phyloP scores from a whole-genome alignment of 2,888 invertebrate species.

The Incurvaria masculella region DNA sequence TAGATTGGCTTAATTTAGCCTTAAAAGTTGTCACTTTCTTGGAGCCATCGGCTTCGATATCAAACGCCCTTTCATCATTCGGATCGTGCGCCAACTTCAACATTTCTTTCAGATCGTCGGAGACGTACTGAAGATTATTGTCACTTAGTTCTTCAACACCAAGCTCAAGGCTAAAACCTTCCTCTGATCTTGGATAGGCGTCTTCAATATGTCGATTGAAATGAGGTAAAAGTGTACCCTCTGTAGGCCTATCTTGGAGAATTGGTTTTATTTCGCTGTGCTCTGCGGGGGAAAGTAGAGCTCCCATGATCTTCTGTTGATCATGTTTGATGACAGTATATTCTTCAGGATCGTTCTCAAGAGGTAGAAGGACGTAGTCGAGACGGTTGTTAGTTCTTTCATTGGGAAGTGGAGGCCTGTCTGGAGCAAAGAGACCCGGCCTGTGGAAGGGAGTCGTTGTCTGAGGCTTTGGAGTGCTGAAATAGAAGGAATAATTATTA shows the following conservation, averaged over 20 bases:
- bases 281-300: constrained; percentile 30
- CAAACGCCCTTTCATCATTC: constrained; percentile 34
- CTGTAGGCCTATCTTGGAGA: constrained; percentile 32
- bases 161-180: constrained; percentile 11
- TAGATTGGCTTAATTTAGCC: constrained; percentile 55
- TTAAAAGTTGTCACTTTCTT: constrained; percentile 37
- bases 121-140: constrained; percentile 43
- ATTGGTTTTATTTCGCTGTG: constrained; percentile 36
- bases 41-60: constrained; percentile 36
- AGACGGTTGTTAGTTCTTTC: constrained; percentile 25
- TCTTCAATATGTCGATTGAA: constrained; percentile 21
- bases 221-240: constrained; percentile 28
- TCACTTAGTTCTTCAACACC: constrained; percentile 33
- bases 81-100: constrained; percentile 39
- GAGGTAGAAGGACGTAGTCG: constrained; percentile 33
- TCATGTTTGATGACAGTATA: constrained; percentile 41
- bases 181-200: background rate
- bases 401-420: constrained; percentile 38
- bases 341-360: constrained; percentile 29
- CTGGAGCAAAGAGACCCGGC: constrained; percentile 55
- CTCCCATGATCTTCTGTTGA: constrained; percentile 29
- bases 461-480: background rate
- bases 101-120: constrained; percentile 40
- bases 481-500: background rate
- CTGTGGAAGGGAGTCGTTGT: constrained; percentile 41